Percentiles rank a stretch among this genome's conserved stretches.
phyloP scores from a whole-genome alignment of 2,888 invertebrate genomes.

The Euphydryas editha region DNA sequence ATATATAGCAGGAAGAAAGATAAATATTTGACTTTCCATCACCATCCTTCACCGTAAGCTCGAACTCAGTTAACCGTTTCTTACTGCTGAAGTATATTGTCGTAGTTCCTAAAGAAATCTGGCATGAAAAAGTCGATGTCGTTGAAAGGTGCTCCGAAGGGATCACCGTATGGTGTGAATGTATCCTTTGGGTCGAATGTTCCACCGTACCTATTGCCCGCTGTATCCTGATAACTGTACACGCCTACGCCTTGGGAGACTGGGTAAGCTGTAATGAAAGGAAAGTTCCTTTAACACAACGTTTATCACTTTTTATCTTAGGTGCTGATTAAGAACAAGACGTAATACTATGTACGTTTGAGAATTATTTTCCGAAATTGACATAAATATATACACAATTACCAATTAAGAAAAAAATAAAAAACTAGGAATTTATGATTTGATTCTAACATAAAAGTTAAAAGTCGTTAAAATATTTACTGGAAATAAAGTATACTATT shows the following conservation, averaged over 20 bases:
- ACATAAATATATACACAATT: not conserved
- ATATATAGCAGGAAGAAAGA: not conserved
- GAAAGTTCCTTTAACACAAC: not conserved
- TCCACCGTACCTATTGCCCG: conserved; percentile 74
- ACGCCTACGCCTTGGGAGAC: conserved; percentile 58
- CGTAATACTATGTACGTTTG: not conserved
- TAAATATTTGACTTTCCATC: conserved; percentile 10
- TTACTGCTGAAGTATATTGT: conserved; percentile 71
- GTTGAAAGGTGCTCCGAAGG: conserved; percentile 45
- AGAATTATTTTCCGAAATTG: no score
- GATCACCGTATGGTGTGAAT: conserved; percentile 41
- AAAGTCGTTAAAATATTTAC: no score
- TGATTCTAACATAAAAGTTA: no score
- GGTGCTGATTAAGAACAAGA: not conserved
- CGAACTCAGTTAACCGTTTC: conserved; percentile 46
- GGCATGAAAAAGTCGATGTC: conserved; percentile 61
- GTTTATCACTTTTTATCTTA: not conserved
- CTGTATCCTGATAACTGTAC: conserved; percentile 67
- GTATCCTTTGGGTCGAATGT: conserved; percentile 65
- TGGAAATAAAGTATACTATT: no score
- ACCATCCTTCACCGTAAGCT: conserved; percentile 62
- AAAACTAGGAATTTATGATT: no score
- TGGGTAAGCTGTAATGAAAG: conserved; percentile 43
- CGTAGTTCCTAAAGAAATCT: conserved; percentile 68
- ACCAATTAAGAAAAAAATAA: no score